Conservation (phyloP, 2,888 invertebrate species). For the Pyrrhosoma nymphula region DNA sequence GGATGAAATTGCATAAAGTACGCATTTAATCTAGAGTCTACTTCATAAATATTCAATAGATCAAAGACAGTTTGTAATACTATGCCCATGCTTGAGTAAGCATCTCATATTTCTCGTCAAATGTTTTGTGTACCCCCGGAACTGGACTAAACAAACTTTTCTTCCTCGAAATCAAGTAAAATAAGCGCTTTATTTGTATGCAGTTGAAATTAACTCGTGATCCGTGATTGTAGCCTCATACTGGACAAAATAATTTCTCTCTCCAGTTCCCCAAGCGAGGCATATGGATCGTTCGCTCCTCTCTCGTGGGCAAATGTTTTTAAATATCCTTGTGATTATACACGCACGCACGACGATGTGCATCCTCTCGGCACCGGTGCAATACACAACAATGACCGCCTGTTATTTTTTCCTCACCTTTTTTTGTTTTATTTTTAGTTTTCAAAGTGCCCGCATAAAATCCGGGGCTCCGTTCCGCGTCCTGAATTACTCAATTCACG, state of each 20-base stretch:
- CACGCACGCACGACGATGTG: slow-evolving; percentile 46
- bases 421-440: not conserved
- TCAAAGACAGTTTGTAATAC: not conserved
- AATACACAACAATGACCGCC: not conserved
- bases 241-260: not conserved
- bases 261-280: not conserved
- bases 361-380: slow-evolving; percentile 36
- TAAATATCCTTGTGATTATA: slow-evolving; percentile 55
- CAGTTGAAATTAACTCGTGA: not conserved
- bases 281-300: not conserved
- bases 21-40: not conserved
- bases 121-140: not conserved
- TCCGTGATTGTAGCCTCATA: not conserved
- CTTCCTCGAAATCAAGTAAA: not conserved
- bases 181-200: not conserved
- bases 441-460: slow-evolving; percentile 56
- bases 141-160: not conserved
- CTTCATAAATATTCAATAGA: not conserved
- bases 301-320: not conserved
- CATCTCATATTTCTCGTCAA: not conserved
- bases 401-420: not conserved
- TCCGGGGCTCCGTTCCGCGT: not conserved
- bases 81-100: not conserved
- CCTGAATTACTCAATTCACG: slow-evolving; percentile 63
- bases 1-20: not conserved